Evolutionary conservation across 2,113 vertebrate genomes (phyloP), one percentile per base, ranked within the genome.

Genomic region (Amphiprion ocellaris): DNA sequence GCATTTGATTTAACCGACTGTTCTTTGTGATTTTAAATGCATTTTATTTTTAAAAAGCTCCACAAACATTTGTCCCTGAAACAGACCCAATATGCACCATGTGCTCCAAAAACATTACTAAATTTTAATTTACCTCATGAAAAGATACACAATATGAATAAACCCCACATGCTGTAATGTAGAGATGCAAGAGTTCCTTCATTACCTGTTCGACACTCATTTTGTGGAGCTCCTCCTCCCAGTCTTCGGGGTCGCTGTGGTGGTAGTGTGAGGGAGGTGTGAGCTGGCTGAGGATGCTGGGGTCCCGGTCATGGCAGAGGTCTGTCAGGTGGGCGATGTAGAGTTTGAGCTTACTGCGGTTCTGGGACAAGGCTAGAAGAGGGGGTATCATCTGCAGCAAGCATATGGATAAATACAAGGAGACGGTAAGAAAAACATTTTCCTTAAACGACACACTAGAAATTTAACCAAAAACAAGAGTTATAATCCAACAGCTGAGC

Each of bases 261-360:
- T 96, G 94, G 83, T 98, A 97, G 90, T 97, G 97, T 90, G 96
- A 93, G 53, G 96, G 97, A 8, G 97, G 96, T 67, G 95, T 94
- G 90, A 98, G 95, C 66, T 96, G 95, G 60, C 94, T 96, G 81
- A 98, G 96, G 85, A 98, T 98, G 91, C 95, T 92, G 87, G 96
- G 97, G 93, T 98, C 97, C 80, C 97, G 96, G 77, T 98, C 96
- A 59, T 97, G 97, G 95, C 96, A 97, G 52, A 96, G 96, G 92
- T 96, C 95, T 67, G 95, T 99, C 95, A 99, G 95, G 92, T 99
- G 97, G 92, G 96, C 96, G 73, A 97, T 98, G 94, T 98, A 98
- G 92, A 99, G 96, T 95, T 98, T 97, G 93, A 98, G 94, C 91
- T 97, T 97, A 93, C 97, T 98, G 95, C 96, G 96, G 93, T 98